A percentile compares a stretch with the other conserved stretches of the same genome.
phyloP scores from a whole-genome alignment of 2,797 vertebrate species.

The Galago senegalensis region DNA sequence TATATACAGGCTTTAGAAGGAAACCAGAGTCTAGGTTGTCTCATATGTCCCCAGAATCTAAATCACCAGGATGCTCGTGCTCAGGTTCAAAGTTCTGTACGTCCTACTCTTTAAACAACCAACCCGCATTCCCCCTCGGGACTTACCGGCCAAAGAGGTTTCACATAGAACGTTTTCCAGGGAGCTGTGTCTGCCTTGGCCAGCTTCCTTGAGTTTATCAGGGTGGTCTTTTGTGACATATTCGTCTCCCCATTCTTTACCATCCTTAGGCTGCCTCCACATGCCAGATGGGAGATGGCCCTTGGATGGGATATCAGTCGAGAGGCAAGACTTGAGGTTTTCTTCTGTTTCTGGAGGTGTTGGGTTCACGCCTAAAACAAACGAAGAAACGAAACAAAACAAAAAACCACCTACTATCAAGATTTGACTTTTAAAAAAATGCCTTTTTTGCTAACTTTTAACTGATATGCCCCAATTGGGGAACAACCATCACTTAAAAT shows the following conservation, averaged over 20 bases:
- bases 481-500: background rate
- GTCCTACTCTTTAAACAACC: background rate
- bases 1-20: background rate
- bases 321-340: slow-evolving; percentile 87
- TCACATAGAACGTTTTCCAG: slow-evolving; percentile 90
- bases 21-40: background rate
- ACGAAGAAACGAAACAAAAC: background rate
- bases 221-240: slow-evolving; percentile 91
- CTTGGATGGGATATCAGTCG: slow-evolving; percentile 89
- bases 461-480: slow-evolving; percentile 2
- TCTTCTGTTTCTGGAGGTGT: slow-evolving; percentile 88
- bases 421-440: background rate
- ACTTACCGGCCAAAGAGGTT: slow-evolving; percentile 91
- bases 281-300: slow-evolving; percentile 88
- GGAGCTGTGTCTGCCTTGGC: slow-evolving; percentile 89
- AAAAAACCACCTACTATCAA: background rate
- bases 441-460: slow-evolving; percentile 54
- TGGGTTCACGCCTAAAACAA: slow-evolving; percentile 82
- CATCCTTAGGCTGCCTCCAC: slow-evolving; percentile 93
- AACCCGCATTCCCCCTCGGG: background rate
- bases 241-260: slow-evolving; percentile 92
- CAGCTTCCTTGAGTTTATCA: slow-evolving; percentile 87
- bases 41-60: background rate
- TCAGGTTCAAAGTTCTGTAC: background rate
- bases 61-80: background rate